These are phyloP conservation scores for Ips nitidus DNA, from an alignment of 1,140 invertebrate species.

Conservation along the genomic window DNA sequence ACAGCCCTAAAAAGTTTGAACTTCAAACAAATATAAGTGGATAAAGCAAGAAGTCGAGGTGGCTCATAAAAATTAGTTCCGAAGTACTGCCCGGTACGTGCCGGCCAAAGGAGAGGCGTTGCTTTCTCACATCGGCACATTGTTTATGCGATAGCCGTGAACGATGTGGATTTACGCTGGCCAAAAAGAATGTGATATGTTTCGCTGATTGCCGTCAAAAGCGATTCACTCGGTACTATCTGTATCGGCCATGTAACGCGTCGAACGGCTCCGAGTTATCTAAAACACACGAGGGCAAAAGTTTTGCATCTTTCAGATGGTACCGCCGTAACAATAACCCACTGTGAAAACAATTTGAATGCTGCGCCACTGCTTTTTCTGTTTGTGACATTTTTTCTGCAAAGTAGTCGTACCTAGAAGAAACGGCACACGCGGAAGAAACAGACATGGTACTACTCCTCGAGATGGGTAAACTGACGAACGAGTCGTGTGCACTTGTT, in stretches of 20 bases:
- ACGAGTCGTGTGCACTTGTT: conserved; percentile 21
- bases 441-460: not conserved
- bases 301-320: no score
- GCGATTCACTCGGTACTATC: not conserved
- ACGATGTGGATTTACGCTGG: conserved; percentile 20
- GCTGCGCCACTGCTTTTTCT: no score
- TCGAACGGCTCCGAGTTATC: not conserved
- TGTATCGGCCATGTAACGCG: not conserved
- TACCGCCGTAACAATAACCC: no score
- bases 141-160: conserved; percentile 34
- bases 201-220: conserved; percentile 30
- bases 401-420: conserved; percentile 12
- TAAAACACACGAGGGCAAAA: no score
- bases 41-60: no score
- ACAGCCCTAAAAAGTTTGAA: no score
- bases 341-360: no score
- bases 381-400: not conserved
- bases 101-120: conserved; percentile 25
- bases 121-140: conserved; percentile 31
- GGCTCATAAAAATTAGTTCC: not conserved
- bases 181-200: conserved; percentile 24
- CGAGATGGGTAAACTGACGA: conserved; percentile 12
- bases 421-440: conserved; percentile 16
- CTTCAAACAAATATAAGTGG: no score
- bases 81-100: conserved; percentile 2